Evolutionary conservation across 2,113 vertebrate genomes (phyloP).

Genomic region (Strix aluco): DNA sequence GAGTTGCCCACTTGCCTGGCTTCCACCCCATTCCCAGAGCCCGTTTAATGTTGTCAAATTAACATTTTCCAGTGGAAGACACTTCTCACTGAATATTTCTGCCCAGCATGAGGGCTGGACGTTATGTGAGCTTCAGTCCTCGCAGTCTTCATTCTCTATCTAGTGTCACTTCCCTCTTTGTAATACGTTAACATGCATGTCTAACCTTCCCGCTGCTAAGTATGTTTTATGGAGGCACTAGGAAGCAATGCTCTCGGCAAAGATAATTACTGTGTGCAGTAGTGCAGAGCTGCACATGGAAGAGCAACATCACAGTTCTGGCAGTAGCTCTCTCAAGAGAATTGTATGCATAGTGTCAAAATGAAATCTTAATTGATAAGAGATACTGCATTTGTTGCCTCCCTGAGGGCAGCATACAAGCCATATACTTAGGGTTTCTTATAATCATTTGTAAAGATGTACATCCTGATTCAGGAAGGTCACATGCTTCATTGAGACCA

Average conservation of each 20-base stretch:
- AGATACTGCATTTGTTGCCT: background rate
- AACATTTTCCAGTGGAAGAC: background rate
- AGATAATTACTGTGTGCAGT: background rate
- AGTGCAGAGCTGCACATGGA: background rate
- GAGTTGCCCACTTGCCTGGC: background rate
- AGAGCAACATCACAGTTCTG: background rate
- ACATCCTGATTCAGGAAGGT: background rate
- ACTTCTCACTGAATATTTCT: background rate
- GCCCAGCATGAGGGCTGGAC: background rate
- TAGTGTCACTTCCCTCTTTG: background rate
- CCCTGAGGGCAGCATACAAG: background rate
- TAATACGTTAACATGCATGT: background rate
- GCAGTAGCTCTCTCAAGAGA: background rate
- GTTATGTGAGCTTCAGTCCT: background rate
- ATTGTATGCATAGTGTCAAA: background rate
- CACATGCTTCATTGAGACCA: background rate
- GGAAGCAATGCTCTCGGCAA: background rate
- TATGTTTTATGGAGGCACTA: background rate
- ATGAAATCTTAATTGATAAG: background rate
- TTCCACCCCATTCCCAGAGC: background rate
- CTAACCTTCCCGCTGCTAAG: background rate
- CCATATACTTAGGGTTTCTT: background rate
- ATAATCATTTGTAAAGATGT: rapidly evolving
- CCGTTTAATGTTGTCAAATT: background rate
- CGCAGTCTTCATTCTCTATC: background rate